phyloP scores from a whole-genome alignment of 2,113 vertebrate genomes.

The Corvus moneduloides region DNA sequence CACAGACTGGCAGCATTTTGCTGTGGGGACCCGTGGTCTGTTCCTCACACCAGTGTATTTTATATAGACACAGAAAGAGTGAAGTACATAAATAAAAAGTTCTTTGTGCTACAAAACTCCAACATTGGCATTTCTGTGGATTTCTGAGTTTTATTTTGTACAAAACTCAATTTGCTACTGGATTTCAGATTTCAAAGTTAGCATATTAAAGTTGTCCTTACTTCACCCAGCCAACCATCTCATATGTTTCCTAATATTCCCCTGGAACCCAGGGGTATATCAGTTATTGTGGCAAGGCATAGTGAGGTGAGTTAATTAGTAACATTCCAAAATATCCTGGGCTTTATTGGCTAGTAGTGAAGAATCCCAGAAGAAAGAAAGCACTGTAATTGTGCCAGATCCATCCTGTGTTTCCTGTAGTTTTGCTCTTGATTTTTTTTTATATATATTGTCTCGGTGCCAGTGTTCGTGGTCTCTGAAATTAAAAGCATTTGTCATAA shows the following conservation, averaged over 20 bases:
- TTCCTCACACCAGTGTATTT: not conserved
- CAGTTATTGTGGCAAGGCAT: not conserved
- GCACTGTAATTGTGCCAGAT: not conserved
- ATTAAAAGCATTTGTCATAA: slow-evolving; percentile 43
- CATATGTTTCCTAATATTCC: not conserved
- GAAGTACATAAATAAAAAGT: not conserved
- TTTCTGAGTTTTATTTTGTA: not conserved
- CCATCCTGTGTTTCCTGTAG: not conserved
- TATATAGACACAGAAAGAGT: not conserved
- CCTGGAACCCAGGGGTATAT: not conserved
- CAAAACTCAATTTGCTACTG: not conserved
- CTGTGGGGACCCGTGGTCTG: not conserved
- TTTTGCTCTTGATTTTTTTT: not conserved
- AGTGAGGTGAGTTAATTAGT: not conserved
- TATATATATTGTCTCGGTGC: not conserved
- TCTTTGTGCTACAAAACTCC: not conserved
- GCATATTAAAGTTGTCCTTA: slow-evolving; percentile 8
- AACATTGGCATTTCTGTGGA: not conserved
- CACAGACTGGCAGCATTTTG: not conserved
- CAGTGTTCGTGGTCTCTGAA: slow-evolving; percentile 11
- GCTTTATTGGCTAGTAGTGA: slow-evolving; percentile 20
- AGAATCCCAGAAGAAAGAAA: slow-evolving; percentile 24
- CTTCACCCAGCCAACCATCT: slow-evolving; percentile 17
- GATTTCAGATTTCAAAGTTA: not conserved
- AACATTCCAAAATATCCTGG: slow-evolving; percentile 10